Evolutionary conservation across 2,113 vertebrate species (phyloP).

Genomic region (Hyperoodon ampullatus): DNA sequence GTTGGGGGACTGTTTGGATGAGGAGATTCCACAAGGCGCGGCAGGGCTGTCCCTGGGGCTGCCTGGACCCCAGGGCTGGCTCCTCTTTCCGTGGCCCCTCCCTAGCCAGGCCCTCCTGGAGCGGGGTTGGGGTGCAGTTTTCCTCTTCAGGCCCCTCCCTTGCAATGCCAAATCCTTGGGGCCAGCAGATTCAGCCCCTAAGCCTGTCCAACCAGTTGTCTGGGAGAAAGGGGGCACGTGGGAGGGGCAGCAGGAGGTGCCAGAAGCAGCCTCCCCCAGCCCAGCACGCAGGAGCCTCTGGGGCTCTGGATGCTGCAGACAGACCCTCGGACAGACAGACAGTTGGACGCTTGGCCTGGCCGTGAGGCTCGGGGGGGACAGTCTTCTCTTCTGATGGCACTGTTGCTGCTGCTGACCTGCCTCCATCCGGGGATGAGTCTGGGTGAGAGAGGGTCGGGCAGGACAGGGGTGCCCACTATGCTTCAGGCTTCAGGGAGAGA

Average conservation of each 20-base stretch:
- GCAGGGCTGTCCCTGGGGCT: not conserved
- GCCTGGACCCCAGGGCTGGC: not conserved
- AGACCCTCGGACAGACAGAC: not conserved
- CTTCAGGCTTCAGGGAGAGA: not conserved
- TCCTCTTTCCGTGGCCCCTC: not conserved
- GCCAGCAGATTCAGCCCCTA: conserved; percentile 36
- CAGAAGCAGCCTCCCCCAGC: not conserved
- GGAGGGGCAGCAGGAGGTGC: not conserved
- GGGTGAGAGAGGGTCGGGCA: conserved; percentile 48
- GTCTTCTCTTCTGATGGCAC: not conserved
- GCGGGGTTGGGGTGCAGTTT: not conserved
- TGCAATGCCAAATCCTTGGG: not conserved
- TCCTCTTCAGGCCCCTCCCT: conserved; percentile 56
- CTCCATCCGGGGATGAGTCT: not conserved
- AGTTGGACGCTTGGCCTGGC: not conserved
- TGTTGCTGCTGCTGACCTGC: not conserved
- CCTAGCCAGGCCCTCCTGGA: not conserved
- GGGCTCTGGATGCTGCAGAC: not conserved
- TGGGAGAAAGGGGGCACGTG: conserved; percentile 33
- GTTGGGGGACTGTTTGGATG: not conserved
- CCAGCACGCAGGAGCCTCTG: not conserved
- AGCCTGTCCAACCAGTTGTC: conserved; percentile 62
- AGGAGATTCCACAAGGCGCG: not conserved
- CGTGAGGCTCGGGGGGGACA: not conserved
- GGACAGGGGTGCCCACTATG: not conserved